Percentiles rank a stretch among this genome's conserved stretches.
phyloP scores from a whole-genome alignment of 1,140 invertebrate genomes.

The Uloborus diversus region DNA sequence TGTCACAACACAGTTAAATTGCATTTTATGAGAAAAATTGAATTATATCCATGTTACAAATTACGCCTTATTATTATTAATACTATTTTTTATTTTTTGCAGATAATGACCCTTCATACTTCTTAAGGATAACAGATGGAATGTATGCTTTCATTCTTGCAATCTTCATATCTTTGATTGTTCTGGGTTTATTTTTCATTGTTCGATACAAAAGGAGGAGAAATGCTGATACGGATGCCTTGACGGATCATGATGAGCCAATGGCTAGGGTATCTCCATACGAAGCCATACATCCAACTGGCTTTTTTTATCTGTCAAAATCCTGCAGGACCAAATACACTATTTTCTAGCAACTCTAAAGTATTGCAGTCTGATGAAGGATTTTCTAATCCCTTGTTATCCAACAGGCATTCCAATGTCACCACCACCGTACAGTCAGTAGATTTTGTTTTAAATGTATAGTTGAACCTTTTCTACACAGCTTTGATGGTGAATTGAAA shows the following conservation, averaged over 20 bases:
- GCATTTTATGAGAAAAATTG: neutral
- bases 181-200: neutral
- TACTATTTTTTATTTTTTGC: neutral
- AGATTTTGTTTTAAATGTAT: too few relatives aligned
- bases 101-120: neutral
- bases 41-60: neutral
- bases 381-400: conserved; percentile 37
- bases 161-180: neutral
- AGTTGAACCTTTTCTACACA: too few relatives aligned
- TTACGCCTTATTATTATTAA: neutral
- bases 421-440: conserved; percentile 37
- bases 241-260: conserved; percentile 13
- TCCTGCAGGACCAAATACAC: conserved; percentile 20
- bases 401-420: conserved; percentile 2
- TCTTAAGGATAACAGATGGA: neutral
- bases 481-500: too few relatives aligned
- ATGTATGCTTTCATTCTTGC: neutral
- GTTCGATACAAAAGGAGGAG: neutral
- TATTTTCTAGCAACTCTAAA: neutral
- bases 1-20: neutral
- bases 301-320: conserved; percentile 25
- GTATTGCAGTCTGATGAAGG: conserved; percentile 1
- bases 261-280: conserved; percentile 16
- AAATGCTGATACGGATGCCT: neutral
- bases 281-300: conserved; percentile 18